Base-by-base conservation (phyloP, 2,113 vertebrate species). In the Isichthys henryi region DNA sequence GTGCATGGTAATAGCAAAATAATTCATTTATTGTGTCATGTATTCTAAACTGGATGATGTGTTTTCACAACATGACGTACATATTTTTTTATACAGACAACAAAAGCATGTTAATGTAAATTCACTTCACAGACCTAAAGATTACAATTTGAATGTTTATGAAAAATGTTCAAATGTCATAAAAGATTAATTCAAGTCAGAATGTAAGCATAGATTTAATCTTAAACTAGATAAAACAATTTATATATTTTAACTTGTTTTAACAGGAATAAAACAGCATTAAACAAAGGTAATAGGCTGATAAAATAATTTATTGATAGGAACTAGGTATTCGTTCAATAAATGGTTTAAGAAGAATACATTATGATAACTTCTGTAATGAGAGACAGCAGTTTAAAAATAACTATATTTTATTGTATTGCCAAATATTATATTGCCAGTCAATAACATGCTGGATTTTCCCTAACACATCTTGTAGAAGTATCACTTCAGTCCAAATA, bases 291-390 rank as follows among this genome's bases (percentile, higher is more conserved):
- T 48, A 46, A 48, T 11, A 45, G 43, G 48, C 10, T 85, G 19
- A 85, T 85, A 49, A 45, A 85, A 85, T 85, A 49, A 85, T 48
- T 49, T 85, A 85, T 85, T 85, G 5, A 85, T 85, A 85, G 39
- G 19, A 86, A 86, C 49, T 86, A 80, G 85, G 66, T 90, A 86
- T 87, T 80, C 49, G 19, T 87, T 90, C 35, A 86, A 86, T 80
- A 87, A 13, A 87, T 43, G 74, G 50, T n/a, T 53, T 49, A 86
- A 19, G 11, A 31, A 50, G 8, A 27, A 86, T 49, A 70, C 62
- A 70, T 70, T 70, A 70, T 31, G 3, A 31, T 70, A 70, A 70
- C 62, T 70, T 70, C 27, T 31, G n/a, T 70, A 27, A 66, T 9
- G 39, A 39, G 39, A 39, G 39, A 2, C 62, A 66, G n/a, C 62